These are phyloP conservation scores for Petrolisthes manimaculis DNA, from an alignment of 2,888 invertebrate species.

Conservation along the genomic window DNA sequence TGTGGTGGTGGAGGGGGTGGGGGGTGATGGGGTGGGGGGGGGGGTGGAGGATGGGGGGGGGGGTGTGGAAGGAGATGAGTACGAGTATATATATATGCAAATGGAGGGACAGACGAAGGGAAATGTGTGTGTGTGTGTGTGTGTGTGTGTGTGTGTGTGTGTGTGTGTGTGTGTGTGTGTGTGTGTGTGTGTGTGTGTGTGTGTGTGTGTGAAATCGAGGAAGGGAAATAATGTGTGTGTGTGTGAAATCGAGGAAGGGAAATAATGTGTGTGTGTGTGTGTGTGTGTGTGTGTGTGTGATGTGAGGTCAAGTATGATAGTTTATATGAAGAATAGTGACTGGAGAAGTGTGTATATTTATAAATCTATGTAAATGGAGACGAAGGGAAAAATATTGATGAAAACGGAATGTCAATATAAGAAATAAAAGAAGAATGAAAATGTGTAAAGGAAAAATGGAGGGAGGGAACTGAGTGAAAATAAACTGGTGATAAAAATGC, in stretches of 20 bases:
- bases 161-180: too few species aligned
- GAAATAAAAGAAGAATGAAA: neutral
- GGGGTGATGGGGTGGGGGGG: neutral
- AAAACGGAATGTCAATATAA: too few species aligned
- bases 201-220: too few species aligned
- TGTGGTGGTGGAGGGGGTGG: neutral
- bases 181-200: neutral
- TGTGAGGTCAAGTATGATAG: neutral
- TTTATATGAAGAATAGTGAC: neutral
- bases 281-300: neutral
- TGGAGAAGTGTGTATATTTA: neutral
- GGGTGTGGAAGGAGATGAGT: neutral
- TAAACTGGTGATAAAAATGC: neutral
- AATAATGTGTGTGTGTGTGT: neutral
- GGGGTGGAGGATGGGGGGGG: neutral
- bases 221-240: conserved; percentile 7
- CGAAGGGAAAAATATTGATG: too few species aligned
- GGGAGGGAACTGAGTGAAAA: neutral
- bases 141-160: too few species aligned
- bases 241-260: neutral
- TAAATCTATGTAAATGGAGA: too few species aligned
- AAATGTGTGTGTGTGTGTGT: too few species aligned
- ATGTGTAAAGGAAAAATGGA: neutral
- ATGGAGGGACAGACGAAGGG: conserved; percentile 10
- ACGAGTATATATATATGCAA: neutral